Percentiles rank a stretch among this genome's conserved stretches.
Evolutionary conservation across 2,888 invertebrate species (phyloP).

Genomic region (Mactromeris polynyma): DNA sequence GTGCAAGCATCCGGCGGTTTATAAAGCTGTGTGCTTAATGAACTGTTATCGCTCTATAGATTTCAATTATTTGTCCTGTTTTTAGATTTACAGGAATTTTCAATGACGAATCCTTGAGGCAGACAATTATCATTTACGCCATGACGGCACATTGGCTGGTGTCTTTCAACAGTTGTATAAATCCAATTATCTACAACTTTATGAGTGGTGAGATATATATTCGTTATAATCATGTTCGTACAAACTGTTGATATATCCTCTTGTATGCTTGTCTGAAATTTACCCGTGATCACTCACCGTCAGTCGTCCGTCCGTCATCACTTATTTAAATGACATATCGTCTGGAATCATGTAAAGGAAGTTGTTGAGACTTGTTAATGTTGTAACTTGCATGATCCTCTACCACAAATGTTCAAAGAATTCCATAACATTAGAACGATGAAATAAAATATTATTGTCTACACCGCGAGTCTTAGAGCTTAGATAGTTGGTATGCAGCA

Average conservation of each 20-base stretch:
- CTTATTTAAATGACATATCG: no score
- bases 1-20: no score
- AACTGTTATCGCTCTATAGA: neutral
- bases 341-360: no score
- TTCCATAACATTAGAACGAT: no score
- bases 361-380: no score
- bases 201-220: conserved; percentile 93
- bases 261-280: neutral
- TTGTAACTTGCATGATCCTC: no score
- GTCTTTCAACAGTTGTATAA: conserved; percentile 97
- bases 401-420: no score
- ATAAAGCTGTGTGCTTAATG: neutral
- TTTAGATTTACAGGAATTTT: conserved; percentile 65
- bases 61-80: neutral
- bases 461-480: no score
- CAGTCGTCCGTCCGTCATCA: no score
- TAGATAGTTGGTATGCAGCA: no score
- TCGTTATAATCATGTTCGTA: neutral
- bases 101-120: conserved; percentile 12
- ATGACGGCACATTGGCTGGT: conserved; percentile 95
- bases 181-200: conserved; percentile 98
- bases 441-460: no score
- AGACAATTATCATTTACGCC: conserved; percentile 83
- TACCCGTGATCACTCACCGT: no score
- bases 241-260: neutral